phyloP scores from a whole-genome alignment of 2,113 vertebrate genomes.

The Zapus hudsonius region DNA sequence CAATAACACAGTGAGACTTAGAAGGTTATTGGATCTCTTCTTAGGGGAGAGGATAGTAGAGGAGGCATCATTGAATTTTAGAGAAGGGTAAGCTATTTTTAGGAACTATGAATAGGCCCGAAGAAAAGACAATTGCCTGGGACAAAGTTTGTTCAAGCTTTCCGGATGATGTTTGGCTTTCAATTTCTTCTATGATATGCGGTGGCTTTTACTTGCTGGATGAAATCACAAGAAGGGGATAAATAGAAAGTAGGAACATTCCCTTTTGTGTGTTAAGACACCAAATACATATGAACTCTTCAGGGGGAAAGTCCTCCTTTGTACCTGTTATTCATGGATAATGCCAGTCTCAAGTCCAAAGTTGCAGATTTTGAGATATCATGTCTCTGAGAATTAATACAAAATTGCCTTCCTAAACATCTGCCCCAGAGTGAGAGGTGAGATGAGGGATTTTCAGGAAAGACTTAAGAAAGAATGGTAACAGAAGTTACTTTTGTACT shows the following conservation, averaged over 20 bases:
- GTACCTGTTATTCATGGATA: background rate
- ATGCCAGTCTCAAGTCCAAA: background rate
- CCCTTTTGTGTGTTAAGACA: background rate
- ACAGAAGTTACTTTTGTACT: background rate
- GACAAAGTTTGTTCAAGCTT: background rate
- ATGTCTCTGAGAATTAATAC: background rate
- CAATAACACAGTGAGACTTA: background rate
- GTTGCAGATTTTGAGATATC: background rate
- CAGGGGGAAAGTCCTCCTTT: background rate
- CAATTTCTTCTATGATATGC: background rate
- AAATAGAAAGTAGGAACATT: fast-evolving
- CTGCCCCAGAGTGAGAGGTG: fast-evolving
- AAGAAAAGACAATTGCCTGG: background rate
- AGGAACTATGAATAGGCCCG: background rate
- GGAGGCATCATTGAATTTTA: background rate
- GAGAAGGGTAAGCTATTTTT: background rate
- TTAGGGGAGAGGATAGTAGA: background rate
- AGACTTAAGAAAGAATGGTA: background rate
- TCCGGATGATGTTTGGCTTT: background rate
- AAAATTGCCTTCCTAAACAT: background rate
- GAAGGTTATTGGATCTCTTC: background rate
- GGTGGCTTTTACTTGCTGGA: background rate
- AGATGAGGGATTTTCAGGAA: background rate
- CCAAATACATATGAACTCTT: background rate
- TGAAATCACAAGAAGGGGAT: background rate